Base-by-base conservation (phyloP, 1,140 invertebrate genomes). In the Psix sp. region DNA sequence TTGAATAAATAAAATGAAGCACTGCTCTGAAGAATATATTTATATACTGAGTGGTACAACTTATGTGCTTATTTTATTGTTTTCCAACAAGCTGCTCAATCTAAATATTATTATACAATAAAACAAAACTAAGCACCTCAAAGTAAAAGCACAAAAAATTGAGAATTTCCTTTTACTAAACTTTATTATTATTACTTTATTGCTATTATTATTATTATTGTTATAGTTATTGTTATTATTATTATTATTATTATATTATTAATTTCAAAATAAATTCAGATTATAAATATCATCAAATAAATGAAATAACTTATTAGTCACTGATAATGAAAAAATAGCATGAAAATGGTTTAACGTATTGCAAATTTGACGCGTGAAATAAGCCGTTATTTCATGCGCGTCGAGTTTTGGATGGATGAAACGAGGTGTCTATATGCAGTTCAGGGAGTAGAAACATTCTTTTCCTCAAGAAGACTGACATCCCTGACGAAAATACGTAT, bases 81-180 rank as follows among this genome's bases (percentile, higher is more conserved):
- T 72, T 52, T 52, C 26, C 59, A 49, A 15, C 52, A 72, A 65
- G 52, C 31, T 29, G 65, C 74, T 77, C 74, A 77, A 74, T 77
- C 60, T 72, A 74, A 74, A 74, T 70, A 56, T 65, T 70, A 74
- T 77, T 74, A 74, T 70, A 70, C 73, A 77, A 77, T 77, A 59
- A 49, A 72, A 56, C 54, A 48, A 65, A 57, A 52, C 54, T 51
- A 73, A 73, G 59, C 40, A 54, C 60, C 54, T 52, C 48, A 39
- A 14, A 65, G 52, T 48, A 40, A 48, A 42, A 63, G 66, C 46
- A 65, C 70, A 60, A 73, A 52, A 72, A 16, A 43, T 38, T 42
- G 38, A 24, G 63, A 18, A 56, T 40, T 46, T 52, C 56, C 52
- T n/a, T n/a, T n/a, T n/a, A n/a, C n/a, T n/a, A n/a, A n/a, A n/a